Conservation (phyloP, 2,113 vertebrate species). For the Tapirus terrestris region DNA sequence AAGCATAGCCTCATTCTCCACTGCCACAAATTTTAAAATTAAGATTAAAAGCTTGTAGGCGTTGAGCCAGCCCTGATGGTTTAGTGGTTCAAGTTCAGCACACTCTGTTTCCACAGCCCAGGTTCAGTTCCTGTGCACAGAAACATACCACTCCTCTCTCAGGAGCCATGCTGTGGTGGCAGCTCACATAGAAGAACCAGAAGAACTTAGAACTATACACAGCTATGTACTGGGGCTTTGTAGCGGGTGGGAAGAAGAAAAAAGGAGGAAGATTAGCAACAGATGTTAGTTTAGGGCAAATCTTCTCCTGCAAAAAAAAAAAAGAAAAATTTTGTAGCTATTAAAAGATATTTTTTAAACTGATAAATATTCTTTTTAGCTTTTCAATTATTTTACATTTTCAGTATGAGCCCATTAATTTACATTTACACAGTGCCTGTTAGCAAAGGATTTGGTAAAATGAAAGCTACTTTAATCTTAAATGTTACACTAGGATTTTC, state of each 20-base stretch:
- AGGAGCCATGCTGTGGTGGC: too few relatives aligned
- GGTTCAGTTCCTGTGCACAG: too few relatives aligned
- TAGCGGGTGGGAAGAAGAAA: too few relatives aligned
- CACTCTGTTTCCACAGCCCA: too few relatives aligned
- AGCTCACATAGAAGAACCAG: too few relatives aligned
- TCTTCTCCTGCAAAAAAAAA: too few relatives aligned
- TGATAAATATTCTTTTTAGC: neutral
- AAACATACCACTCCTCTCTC: too few relatives aligned
- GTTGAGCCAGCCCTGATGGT: neutral
- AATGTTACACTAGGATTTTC: neutral
- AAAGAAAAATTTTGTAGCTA: neutral
- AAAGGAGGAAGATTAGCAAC: too few relatives aligned
- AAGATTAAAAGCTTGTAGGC: neutral
- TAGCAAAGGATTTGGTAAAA: neutral
- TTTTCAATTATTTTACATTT: neutral
- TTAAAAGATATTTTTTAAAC: neutral
- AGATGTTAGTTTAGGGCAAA: too few relatives aligned
- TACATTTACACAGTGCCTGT: neutral
- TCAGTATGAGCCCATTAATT: neutral
- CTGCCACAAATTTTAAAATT: neutral
- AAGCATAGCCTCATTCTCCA: neutral
- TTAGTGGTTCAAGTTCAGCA: too few relatives aligned
- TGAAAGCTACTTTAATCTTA: neutral
- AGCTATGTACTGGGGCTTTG: too few relatives aligned
- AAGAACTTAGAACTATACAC: too few relatives aligned